Evolutionary conservation across 2,888 invertebrate genomes (phyloP).

Genomic region (Cantharis flavilabris): DNA sequence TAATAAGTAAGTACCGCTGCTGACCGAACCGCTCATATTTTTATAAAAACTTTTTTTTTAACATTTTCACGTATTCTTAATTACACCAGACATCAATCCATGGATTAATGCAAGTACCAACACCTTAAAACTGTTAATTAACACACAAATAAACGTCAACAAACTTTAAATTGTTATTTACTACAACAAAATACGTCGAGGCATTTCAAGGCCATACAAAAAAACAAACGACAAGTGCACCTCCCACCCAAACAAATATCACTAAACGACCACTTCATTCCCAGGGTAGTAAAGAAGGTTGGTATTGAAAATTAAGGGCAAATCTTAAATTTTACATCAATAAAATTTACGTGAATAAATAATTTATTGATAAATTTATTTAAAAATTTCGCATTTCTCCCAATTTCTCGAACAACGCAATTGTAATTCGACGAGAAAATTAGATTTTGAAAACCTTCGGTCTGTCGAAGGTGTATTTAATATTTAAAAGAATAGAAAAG

Average conservation of each 20-base stretch:
- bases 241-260: not conserved
- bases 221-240: constrained; percentile 35
- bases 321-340: not conserved
- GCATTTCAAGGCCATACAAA: constrained; percentile 33
- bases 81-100: not conserved
- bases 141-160: constrained; percentile 13
- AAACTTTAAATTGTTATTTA: constrained; percentile 22
- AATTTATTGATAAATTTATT: not conserved
- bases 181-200: constrained; percentile 22
- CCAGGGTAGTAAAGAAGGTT: not conserved
- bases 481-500: not conserved
- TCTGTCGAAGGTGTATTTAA: not conserved
- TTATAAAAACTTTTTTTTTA: not conserved
- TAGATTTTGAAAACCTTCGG: not conserved
- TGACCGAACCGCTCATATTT: constrained; percentile 43
- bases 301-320: not conserved
- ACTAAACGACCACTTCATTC: not conserved
- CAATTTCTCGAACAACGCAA: not conserved
- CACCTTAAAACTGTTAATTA: not conserved
- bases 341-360: not conserved
- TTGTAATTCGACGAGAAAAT: not conserved
- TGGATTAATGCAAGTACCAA: not conserved
- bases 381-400: not conserved
- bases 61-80: not conserved
- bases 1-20: constrained; percentile 40